These are phyloP conservation scores for Malacosoma neustria DNA, from an alignment of 2,888 invertebrate species.

Conservation along the genomic window DNA sequence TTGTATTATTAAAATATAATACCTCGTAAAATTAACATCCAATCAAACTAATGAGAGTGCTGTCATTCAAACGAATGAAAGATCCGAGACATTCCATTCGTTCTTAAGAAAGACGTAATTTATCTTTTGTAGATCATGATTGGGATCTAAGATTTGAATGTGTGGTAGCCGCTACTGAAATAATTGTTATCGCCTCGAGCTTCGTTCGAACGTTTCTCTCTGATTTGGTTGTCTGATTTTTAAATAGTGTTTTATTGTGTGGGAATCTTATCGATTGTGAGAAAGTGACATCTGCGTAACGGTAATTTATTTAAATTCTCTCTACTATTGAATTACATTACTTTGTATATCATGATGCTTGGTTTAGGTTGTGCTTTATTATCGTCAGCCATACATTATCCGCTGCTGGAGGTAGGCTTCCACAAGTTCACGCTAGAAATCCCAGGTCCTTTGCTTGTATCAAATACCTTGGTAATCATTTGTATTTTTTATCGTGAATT, in stretches of 20 bases:
- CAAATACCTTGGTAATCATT: no score
- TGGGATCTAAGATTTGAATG: conserved; percentile 36
- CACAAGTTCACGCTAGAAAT: no score
- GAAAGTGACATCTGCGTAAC: not conserved
- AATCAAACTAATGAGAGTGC: conserved; percentile 39
- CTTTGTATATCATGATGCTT: no score
- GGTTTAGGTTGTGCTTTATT: no score
- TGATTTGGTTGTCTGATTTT: not conserved
- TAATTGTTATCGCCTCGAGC: conserved; percentile 43
- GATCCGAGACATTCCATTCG: conserved; percentile 11
- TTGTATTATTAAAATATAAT: conserved; percentile 16
- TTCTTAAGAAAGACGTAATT: conserved; percentile 11
- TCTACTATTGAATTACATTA: no score
- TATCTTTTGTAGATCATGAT: conserved; percentile 26
- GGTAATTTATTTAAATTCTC: no score
- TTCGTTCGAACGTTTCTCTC: not conserved
- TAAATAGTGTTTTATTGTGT: not conserved
- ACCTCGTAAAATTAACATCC: conserved; percentile 35
- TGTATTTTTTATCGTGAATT: no score
- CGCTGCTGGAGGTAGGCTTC: no score
- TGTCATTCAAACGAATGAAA: conserved; percentile 26
- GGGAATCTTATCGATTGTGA: not conserved
- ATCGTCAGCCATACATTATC: no score
- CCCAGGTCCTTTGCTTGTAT: no score
- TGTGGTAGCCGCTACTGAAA: conserved; percentile 43